A percentile compares a stretch with the other conserved stretches of the same genome.
Conservation (phyloP, 2,888 invertebrate species). For the Andrena chrysosceles region DNA sequence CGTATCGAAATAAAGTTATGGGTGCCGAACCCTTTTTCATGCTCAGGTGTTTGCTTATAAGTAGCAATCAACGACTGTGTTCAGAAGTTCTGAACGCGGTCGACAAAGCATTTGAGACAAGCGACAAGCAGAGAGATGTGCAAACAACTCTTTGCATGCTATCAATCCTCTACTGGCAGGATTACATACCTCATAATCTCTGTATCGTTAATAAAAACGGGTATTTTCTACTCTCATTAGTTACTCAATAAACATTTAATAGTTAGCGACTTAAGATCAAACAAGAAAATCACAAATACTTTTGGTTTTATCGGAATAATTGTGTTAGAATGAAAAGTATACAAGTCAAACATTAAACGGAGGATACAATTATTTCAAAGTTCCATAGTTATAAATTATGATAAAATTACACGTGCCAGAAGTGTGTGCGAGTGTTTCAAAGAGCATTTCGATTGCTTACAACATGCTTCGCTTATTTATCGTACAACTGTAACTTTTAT, state of each 20-base stretch:
- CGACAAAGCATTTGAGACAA: conserved; percentile 20
- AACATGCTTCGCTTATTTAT: conserved; percentile 1
- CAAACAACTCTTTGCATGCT: conserved; percentile 46
- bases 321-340: neutral
- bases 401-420: conserved; percentile 3
- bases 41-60: neutral
- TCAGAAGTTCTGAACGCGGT: conserved; percentile 36
- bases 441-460: conserved; percentile 14
- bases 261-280: neutral
- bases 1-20: neutral
- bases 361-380: neutral
- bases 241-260: neutral
- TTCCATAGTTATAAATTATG: neutral
- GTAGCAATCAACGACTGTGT: conserved; percentile 23
- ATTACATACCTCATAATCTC: conserved; percentile 34
- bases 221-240: neutral
- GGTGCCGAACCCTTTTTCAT: conserved; percentile 8
- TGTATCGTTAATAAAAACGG: conserved; percentile 9
- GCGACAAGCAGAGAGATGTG: conserved; percentile 58
- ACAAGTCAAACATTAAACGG: conserved; percentile 13
- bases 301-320: conserved; percentile 1
- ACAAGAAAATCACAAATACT: conserved; percentile 7
- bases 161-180: conserved; percentile 25
- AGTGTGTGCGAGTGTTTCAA: neutral
- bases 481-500: neutral